Evolutionary conservation across 2,113 vertebrate genomes (phyloP).

Genomic region (Dicrurus megarhynchus): DNA sequence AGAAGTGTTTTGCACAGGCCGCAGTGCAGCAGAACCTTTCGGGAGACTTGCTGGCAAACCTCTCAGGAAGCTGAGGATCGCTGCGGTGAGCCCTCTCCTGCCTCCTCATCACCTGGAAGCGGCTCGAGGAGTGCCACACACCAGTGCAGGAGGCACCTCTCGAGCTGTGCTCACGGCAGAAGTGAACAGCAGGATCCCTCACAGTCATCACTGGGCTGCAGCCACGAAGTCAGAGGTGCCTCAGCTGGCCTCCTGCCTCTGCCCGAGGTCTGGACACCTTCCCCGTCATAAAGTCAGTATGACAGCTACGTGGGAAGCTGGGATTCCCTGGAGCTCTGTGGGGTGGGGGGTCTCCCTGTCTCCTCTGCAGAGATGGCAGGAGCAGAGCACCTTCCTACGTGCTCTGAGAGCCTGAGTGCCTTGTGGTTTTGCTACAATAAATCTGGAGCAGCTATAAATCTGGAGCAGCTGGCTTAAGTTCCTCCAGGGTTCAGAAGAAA

Average conservation of each 20-base stretch:
- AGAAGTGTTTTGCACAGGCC: not conserved
- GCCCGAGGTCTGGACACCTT: not conserved
- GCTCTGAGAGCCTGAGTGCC: slow-evolving; percentile 4
- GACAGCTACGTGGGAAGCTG: not conserved
- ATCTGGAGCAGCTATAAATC: slow-evolving; percentile 51
- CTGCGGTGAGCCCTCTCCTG: not conserved
- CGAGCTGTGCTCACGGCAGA: not conserved
- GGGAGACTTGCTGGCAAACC: not conserved
- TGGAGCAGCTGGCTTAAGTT: slow-evolving; percentile 53
- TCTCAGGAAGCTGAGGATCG: accelerated
- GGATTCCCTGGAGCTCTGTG: not conserved
- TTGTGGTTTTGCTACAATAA: slow-evolving; percentile 26
- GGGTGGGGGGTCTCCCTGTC: not conserved
- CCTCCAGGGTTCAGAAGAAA: slow-evolving; percentile 47
- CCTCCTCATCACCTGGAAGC: not conserved
- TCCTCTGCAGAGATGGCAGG: not conserved
- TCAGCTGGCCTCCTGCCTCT: not conserved
- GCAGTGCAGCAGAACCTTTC: not conserved
- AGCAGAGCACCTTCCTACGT: slow-evolving; percentile 31
- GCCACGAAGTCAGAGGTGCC: not conserved
- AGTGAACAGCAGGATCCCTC: not conserved
- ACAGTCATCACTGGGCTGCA: not conserved
- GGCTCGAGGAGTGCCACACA: not conserved
- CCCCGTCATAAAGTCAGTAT: not conserved
- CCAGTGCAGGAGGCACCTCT: accelerated